Conservation (phyloP, 2,888 invertebrate species). For the Cylloceria caligata region DNA sequence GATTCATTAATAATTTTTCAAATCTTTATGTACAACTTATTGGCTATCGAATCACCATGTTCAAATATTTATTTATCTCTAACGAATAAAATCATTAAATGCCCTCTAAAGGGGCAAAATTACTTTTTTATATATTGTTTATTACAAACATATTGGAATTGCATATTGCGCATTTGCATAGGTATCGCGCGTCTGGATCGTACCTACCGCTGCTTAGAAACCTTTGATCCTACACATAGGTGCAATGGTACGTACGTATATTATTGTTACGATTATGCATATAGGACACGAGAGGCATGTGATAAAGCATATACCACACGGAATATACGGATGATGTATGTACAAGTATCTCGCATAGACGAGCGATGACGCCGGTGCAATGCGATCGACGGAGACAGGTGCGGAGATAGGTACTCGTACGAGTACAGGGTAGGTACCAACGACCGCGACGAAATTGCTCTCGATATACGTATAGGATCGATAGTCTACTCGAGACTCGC, state of each 20-base stretch:
- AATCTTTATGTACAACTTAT: too few species aligned
- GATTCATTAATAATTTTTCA: too few species aligned
- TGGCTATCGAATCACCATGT: too few species aligned
- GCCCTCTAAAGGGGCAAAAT: too few species aligned
- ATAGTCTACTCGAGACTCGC: conserved; percentile 48
- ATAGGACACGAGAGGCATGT: background rate
- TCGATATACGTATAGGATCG: conserved; percentile 43
- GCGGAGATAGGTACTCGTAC: conserved; percentile 19
- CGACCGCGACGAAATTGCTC: conserved; percentile 53
- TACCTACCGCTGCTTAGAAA: background rate
- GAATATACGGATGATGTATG: conserved; percentile 5
- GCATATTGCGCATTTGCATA: too few species aligned
- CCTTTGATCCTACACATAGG: background rate
- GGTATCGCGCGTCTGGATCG: too few species aligned
- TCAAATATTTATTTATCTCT: too few species aligned
- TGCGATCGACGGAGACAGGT: conserved; percentile 6
- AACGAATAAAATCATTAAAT: too few species aligned
- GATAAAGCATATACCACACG: background rate
- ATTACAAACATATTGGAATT: too few species aligned
- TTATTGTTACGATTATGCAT: conserved; percentile 3
- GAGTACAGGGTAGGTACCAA: conserved; percentile 21
- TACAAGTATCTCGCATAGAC: conserved; percentile 4
- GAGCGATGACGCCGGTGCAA: conserved; percentile 15
- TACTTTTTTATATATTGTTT: too few species aligned
- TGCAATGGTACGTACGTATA: background rate